Evolutionary conservation across 2,113 vertebrate species (phyloP), one percentile per base, ranked within the genome.

Genomic region (Leptosomus discolor): DNA sequence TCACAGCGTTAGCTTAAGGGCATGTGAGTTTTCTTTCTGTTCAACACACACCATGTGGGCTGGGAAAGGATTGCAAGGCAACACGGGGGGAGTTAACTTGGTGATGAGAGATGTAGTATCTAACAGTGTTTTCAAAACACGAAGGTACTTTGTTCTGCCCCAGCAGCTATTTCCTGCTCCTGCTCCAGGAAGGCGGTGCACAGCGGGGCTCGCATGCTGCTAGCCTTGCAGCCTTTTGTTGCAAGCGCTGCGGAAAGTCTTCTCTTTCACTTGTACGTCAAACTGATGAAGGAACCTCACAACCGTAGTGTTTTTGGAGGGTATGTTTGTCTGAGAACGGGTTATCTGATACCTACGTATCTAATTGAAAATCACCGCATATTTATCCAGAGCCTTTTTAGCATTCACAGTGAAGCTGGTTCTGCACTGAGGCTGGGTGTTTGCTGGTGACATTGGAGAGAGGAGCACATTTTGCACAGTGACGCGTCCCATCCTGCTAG

Each of bases 281-380:
- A 26, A 8, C 8, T 17, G 36, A 22, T 13, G 58, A 34, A 76
- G 88, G 27, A 24, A 15, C 54, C 69, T 69, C 68, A 22, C 46
- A 36, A 1, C 23, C 2, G 0, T 37, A 29, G 56, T 1, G 0
- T 0, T 60, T 77, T 60, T 45, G 32, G 63, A 71, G 57, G 34
- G 12, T 29, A 1, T 20, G 0, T 74, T 37, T 87, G 39, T 46
- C 68, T 41, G 54, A 57, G 69, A 15, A 6, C 0, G 19, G 60
- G 7, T 48, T 74, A 30, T 32, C 63, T 5, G 8, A 20, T 13
- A 27, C 34, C 37, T 20, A 0, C 1, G 0, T 37, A 17, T 26
- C 57, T 21, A 3, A 48, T 4, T 39, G 63, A 65, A 68, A 69
- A 69, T 30, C 46, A 10, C 32, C 0, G 0, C 0, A 0, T 78